phyloP scores from a whole-genome alignment of 2,888 invertebrate species.

The Allolobophora icterica region DNA sequence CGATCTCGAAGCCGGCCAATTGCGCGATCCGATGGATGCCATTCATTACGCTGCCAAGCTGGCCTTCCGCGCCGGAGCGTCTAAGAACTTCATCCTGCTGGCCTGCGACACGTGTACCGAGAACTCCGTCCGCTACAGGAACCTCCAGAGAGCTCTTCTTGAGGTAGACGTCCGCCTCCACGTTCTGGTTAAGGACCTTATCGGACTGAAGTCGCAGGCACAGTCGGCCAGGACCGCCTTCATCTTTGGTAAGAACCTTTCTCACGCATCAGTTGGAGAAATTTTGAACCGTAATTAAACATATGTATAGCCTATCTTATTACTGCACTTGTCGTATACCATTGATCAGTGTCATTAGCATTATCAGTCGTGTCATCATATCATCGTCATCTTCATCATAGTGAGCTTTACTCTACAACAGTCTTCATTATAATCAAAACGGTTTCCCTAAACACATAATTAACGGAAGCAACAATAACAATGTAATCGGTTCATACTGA shows the following conservation, averaged over 20 bases:
- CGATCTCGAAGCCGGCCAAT: conserved; percentile 42
- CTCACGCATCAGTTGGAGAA: background rate
- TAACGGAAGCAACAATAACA: too few relatives aligned
- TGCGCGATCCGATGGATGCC: conserved; percentile 67
- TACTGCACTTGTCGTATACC: background rate
- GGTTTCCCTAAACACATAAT: too few relatives aligned
- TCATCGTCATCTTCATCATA: too few relatives aligned
- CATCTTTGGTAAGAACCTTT: conserved; percentile 47
- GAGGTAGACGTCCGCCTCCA: conserved; percentile 45
- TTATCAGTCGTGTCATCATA: background rate
- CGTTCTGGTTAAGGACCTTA: conserved; percentile 43
- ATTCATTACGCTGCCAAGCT: conserved; percentile 71
- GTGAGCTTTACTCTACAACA: too few relatives aligned
- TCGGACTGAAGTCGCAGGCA: conserved; percentile 42
- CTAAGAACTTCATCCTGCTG: conserved; percentile 81
- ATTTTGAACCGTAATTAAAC: background rate
- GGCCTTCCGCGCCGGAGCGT: conserved; percentile 82
- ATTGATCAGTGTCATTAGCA: background rate
- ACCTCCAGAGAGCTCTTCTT: conserved; percentile 44
- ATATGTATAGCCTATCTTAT: background rate
- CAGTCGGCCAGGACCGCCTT: conserved; percentile 41
- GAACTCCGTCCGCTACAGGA: conserved; percentile 36
- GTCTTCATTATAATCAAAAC: too few relatives aligned
- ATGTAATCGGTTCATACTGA: too few relatives aligned
- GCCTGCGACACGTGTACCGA: conserved; percentile 79